Percentiles rank a stretch among this genome's conserved stretches.
phyloP scores from a whole-genome alignment of 2,888 invertebrate species.

The Andrena dorsata region DNA sequence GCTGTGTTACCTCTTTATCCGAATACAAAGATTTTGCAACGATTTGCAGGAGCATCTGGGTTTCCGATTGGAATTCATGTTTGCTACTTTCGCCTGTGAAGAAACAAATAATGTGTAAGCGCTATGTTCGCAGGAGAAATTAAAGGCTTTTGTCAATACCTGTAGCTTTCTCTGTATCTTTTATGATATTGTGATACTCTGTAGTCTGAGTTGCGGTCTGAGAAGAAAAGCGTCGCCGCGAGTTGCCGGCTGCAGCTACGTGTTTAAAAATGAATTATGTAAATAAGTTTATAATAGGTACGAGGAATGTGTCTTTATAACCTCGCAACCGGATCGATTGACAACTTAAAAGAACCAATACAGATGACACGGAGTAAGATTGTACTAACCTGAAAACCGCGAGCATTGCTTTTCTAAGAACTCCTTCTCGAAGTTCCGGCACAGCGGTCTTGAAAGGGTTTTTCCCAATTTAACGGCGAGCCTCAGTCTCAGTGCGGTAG shows the following conservation, averaged over 20 bases:
- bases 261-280: conserved; percentile 9
- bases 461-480: conserved; percentile 76
- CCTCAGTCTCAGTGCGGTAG: conserved; percentile 75
- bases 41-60: conserved; percentile 97
- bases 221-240: conserved; percentile 75
- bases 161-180: conserved; percentile 87
- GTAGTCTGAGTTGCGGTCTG: conserved; percentile 79
- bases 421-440: conserved; percentile 62
- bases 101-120: neutral
- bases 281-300: neutral
- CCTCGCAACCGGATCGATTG: conserved; percentile 4
- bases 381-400: conserved; percentile 70
- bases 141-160: conserved; percentile 82
- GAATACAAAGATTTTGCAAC: conserved; percentile 98
- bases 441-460: conserved; percentile 70
- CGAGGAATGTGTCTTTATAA: conserved; percentile 13
- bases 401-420: conserved; percentile 64
- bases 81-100: conserved; percentile 87
- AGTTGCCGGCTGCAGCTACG: conserved; percentile 28
- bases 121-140: neutral
- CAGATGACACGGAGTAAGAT: conserved; percentile 1
- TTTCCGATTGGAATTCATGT: conserved; percentile 98
- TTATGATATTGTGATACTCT: conserved; percentile 87
- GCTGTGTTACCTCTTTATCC: conserved; percentile 93
- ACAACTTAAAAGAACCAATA: neutral